phyloP scores from a whole-genome alignment of 1,140 invertebrate species.

The Drosophila parabipectinata region DNA sequence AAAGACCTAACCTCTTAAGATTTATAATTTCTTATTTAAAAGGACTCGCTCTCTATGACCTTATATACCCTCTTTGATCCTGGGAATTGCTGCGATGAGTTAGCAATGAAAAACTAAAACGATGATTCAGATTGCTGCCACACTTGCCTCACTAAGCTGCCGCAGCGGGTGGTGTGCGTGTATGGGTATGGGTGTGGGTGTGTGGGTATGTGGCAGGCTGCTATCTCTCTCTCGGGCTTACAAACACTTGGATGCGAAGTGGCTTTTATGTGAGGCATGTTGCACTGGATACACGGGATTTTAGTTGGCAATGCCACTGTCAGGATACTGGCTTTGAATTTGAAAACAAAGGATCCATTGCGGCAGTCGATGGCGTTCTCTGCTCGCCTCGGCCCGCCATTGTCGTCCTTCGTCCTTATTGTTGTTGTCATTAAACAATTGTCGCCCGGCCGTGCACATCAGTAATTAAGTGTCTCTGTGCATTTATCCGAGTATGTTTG shows the following conservation, averaged over 20 bases:
- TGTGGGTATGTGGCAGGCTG: conserved; percentile 4
- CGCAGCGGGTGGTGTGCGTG: conserved; percentile 29
- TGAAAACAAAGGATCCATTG: conserved; percentile 65
- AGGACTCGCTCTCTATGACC: neutral
- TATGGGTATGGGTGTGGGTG: conserved; percentile 9
- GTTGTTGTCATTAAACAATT: conserved; percentile 61
- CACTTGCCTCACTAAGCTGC: conserved; percentile 62
- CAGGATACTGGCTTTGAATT: conserved; percentile 70
- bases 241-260: conserved; percentile 73
- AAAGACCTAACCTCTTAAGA: too few species aligned
- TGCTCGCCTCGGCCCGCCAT: conserved; percentile 2
- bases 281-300: conserved; percentile 62
- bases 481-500: conserved; percentile 19
- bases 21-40: neutral
- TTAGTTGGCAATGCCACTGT: conserved; percentile 64
- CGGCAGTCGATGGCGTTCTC: conserved; percentile 36
- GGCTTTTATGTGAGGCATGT: conserved; percentile 63
- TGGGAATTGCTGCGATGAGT: neutral
- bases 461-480: conserved; percentile 57
- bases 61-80: conserved; percentile 4
- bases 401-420: conserved; percentile 25
- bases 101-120: conserved; percentile 47
- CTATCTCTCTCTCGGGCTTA: conserved; percentile 37
- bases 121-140: conserved; percentile 78
- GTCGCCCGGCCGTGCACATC: conserved; percentile 35